Evolutionary conservation across 2,888 invertebrate species (phyloP), one percentile per base, ranked within the genome.

Genomic region (Pammene aurita): DNA sequence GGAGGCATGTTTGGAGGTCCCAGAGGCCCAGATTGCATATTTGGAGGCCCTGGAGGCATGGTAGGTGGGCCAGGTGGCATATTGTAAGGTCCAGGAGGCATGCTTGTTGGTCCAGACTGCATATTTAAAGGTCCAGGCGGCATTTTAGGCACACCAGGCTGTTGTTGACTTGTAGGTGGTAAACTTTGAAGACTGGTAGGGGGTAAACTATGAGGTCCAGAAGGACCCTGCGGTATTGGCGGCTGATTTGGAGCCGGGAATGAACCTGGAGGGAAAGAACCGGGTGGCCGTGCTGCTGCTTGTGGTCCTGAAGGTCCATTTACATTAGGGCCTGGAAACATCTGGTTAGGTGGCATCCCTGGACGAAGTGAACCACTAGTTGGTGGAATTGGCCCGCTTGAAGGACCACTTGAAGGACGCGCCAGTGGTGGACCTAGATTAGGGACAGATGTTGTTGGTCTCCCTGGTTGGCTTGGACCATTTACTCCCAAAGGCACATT

Each of bases 141-240:
- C 62, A 63, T 68, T 42, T 58, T 66, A 26, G 71, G 72, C 67
- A 72, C 58, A 26, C 42, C 42, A 44, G 67, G 56, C 71, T 68
- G 74, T 52, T 63, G 73, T 34, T 72, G 70, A 10, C 72, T 74
- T 63, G 71, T 58, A 48, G 73, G 76, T 58, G 72, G 76, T 13
- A 78, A 78, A 58, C 77, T 75, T 35, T 77, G 77, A 6, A 76
- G 76, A n/a, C 77, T 76, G 67, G 77, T 75, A 63, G 78, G 77
- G 18, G 75, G 72, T 38, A 76, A 66, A 56, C 72, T 74, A 44
- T 75, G 75, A 26, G 76, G 73, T 7, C 75, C 75, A 38, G 70
- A 44, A 44, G 60, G 56, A 14, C 54, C 57, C 44, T 63, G 64
- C 5, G 65, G 67, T 34, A 72, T 64, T n/a, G 64, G 54, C 38